Base-by-base conservation (phyloP, 2,797 vertebrate species). In the Choloepus didactylus region DNA sequence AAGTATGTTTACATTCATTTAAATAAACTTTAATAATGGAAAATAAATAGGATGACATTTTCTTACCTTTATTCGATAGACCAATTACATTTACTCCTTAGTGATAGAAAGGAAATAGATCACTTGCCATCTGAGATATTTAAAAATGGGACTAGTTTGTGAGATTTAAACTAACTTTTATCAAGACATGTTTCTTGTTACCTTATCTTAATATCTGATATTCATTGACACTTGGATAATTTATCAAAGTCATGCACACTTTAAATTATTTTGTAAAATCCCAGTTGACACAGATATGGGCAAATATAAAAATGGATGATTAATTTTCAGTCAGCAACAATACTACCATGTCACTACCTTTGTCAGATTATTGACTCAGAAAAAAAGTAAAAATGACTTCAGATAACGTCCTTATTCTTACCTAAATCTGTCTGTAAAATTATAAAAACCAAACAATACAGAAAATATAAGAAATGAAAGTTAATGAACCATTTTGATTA, bases 251-350 rank as follows among this genome's bases (percentile, higher is more conserved):
- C 27, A 92, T 67, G 23, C 8, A 8, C 31, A 92, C 31, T 89
- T 72, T 87, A 95, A 95, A 79, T 87, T 75, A 54, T 82, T 87
- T 94, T 59, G 0, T 59, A 59, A 95, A 92, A 86, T 64, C 18
- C 21, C 44, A 83, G 46, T 59, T 87, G 70, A 95, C n/a, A 82
- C 3, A 54, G 2, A 82, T 90, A 60, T 54, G 64, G 64, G 73
- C 23, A 89, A 77, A 54, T 86, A 82, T 29, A 6, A 46, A 46
- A 73, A 89, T 7, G 3, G 56, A 84, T 64, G 64, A 87, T 92
- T 95, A 83, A 79, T 87, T 92, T 93, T 79, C 44, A 79, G 6
- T 92, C 41, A 79, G 35, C 9, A 67, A 51, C 14, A 79, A 9
- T 56, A 54, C 21, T 73, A 21, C 1, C 31, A 77, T 49, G 81